A percentile compares a stretch with the other conserved stretches of the same genome.
phyloP scores from a whole-genome alignment of 2,888 invertebrate species.

The Xylota segnis region DNA sequence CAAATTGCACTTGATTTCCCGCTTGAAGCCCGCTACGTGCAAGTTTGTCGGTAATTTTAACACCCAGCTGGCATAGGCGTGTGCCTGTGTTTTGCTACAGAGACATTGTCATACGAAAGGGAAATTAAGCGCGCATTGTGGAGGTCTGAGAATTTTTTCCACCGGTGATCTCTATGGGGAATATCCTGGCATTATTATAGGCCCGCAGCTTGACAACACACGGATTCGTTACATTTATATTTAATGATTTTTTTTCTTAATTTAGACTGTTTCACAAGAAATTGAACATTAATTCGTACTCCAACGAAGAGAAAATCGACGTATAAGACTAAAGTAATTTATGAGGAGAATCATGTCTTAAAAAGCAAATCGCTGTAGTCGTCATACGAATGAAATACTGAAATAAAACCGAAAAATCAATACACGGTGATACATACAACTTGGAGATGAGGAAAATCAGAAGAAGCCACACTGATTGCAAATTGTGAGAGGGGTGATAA shows the following conservation, averaged over 20 bases:
- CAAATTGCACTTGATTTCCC: conserved; percentile 46
- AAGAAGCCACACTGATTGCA: too few relatives aligned
- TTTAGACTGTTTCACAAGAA: background rate
- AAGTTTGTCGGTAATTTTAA: conserved; percentile 57
- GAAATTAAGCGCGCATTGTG: conserved; percentile 12
- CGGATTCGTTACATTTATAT: background rate
- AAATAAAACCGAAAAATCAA: background rate
- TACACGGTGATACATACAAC: too few relatives aligned
- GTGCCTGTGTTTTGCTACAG: conserved; percentile 17
- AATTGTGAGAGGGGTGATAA: too few relatives aligned
- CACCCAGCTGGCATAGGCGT: conserved; percentile 32
- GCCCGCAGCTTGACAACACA: background rate
- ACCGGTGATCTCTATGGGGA: conserved; percentile 8
- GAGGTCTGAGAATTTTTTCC: background rate
- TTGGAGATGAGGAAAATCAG: too few relatives aligned
- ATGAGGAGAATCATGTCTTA: background rate
- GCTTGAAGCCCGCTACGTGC: conserved; percentile 45
- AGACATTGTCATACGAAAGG: conserved; percentile 15
- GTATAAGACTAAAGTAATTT: background rate
- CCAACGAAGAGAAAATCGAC: background rate
- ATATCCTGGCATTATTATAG: background rate
- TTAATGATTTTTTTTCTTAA: background rate
- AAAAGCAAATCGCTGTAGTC: background rate
- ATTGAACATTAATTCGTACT: conserved; percentile 1
- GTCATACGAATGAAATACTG: background rate